Base-by-base conservation (phyloP, 37 sponge, comb jelly and placozoan species). In the Diacarnus erythraeanus region DNA sequence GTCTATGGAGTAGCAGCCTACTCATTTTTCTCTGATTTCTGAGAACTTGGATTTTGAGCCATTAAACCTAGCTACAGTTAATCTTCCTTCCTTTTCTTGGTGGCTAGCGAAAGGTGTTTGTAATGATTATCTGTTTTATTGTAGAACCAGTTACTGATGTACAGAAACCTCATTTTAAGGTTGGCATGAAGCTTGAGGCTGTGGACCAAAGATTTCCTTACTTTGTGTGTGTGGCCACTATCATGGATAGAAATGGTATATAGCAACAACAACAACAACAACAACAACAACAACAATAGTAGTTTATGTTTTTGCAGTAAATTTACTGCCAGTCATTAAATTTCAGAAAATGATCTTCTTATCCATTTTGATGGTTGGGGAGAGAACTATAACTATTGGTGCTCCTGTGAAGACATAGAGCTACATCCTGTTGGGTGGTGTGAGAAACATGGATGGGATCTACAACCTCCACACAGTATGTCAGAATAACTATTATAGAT, bases 291-390 rank as follows among this genome's bases (percentile, higher is more conserved):
- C n/a, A n/a, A 23, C 15, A 21, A 29, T 29, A 64, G 8, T 64
- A 64, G 25, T 23, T n/a, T 29, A 64, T 10, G 64, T 21, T 26
- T 29, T 64, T 26, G 8, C 15, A 23, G n/a, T 64, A 29, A 9
- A 8, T 26, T 23, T 21, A 18, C 18, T 54, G 57, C 18, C 18
- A 54, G 57, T 18, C 18, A 54, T 54, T 54, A 30, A 21, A 64
- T 25, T 64, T n/a, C n/a, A n/a, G n/a, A n/a, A n/a, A 38, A 47
- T 42, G 71, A 77, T 23, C 57, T 93, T 22, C 38, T 77, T 76
- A 85, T 93, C 40, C 93, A 93, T 72, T 93, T 93, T 83, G 94
- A 93, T 76, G 90, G 90, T 23, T 93, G 94, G 94, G 61, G 81
- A 17, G 18, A 26, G 9, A 76, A 65, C 38, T 93, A 86, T 57